Evolutionary conservation across 2,113 vertebrate species (phyloP), one percentile per base, ranked within the genome.

Genomic region (Pachyramphus minor): DNA sequence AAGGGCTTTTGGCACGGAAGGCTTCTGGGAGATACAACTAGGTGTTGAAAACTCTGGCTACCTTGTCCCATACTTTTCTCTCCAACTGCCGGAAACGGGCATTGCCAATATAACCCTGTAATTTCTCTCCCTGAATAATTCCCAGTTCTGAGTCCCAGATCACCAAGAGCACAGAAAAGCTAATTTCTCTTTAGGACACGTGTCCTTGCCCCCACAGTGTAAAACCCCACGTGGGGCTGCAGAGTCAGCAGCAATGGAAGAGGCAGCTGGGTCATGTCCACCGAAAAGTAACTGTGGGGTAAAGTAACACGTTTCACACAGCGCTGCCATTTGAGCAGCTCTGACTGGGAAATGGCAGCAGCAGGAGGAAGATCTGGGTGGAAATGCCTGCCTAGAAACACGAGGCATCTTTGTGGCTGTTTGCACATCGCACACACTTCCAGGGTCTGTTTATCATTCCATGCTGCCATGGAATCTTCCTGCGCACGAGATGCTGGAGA

Each of bases 391-490:
- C 77, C 78, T 53, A 85, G 85, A 72, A 95, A 80, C 41, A 69
- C 12, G n/a, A 31, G 87, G 5, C 9, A 21, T 77, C 86, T 73
- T 58, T 14, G 15, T 60, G 37, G 41, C 91, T 78, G 49, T 37
- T 90, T 35, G 11, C 31, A 41, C 4, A 9, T 14, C 25, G 49
- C 41, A n/a, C 44, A 33, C 15, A 56, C 49, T 78, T 58, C 64
- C 8, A 14, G 83, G 42, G 52, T 79, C 71, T 95, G 72, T 95
- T 93, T 94, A 47, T 93, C 80, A 41, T 91, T 94, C 72, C 22
- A 0, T 64, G 72, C 90, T 94, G 79, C 82, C 78, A 88, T 87
- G 92, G 92, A 96, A 73, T 95, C 73, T 59, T 93, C 71, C 63
- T 80, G 49, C 52, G 47, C 18, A 84, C 44, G 31, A 90, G 81